phyloP scores from a whole-genome alignment of 2,797 vertebrate genomes.

The Aulostomus chinensis region DNA sequence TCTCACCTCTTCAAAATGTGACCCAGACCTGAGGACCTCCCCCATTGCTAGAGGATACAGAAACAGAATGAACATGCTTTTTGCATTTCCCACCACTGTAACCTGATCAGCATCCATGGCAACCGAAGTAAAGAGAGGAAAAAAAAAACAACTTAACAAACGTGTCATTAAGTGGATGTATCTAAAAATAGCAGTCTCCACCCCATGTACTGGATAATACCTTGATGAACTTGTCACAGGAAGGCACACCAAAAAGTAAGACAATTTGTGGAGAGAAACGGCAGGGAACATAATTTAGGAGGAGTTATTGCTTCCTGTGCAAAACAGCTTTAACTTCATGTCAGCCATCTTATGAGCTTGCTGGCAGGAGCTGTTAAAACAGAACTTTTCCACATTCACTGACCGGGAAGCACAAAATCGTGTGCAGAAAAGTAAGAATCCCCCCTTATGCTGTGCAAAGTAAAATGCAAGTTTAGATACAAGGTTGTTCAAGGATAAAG shows the following conservation, averaged over 20 bases:
- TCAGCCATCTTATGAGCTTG: constrained; percentile 27
- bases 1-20: constrained; percentile 70
- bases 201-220: not conserved
- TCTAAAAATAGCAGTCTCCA: constrained; percentile 21
- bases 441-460: not conserved
- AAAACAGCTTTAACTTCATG: constrained; percentile 26
- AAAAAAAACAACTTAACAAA: not conserved
- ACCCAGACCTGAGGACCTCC: constrained; percentile 46
- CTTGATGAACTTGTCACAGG: constrained; percentile 3
- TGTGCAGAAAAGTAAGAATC: constrained; percentile 10
- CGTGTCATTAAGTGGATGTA: not conserved
- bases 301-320: constrained; percentile 40
- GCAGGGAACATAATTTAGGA: constrained; percentile 27
- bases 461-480: constrained; percentile 19
- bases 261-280: constrained; percentile 8
- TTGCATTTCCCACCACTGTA: constrained; percentile 27
- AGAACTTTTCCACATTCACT: constrained; percentile 16
- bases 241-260: constrained; percentile 14
- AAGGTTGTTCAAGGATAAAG: constrained; percentile 2
- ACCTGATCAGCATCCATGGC: constrained; percentile 23
- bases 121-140: no score
- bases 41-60: constrained; percentile 38
- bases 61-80: not conserved
- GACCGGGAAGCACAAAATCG: not conserved
- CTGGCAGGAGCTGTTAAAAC: constrained; percentile 18